Conservation (phyloP, 2,113 vertebrate species). For the Antennarius striatus region DNA sequence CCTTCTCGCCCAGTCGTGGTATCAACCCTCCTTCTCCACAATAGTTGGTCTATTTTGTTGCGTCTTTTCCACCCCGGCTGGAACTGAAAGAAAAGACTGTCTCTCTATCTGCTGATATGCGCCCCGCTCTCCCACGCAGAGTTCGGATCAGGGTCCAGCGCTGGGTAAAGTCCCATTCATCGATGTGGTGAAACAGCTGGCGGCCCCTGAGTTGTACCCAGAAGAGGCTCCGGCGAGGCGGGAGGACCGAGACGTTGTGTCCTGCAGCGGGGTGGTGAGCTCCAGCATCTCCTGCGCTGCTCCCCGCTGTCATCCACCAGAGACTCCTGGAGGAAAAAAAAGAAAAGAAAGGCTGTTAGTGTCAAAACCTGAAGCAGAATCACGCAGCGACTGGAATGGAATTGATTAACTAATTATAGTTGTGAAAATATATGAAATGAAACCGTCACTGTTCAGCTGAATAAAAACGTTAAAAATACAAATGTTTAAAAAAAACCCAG, state of each 20-base stretch:
- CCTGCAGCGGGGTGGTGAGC: conserved; percentile 59
- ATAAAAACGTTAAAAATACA: no score
- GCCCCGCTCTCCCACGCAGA: conserved; percentile 35
- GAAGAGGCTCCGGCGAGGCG: conserved; percentile 46
- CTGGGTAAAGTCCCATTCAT: conserved; percentile 61
- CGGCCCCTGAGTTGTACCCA: conserved; percentile 13
- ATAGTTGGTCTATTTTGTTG: conserved; percentile 70
- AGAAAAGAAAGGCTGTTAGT: conserved; percentile 20
- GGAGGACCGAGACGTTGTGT: conserved; percentile 56
- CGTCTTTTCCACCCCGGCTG: conserved; percentile 54
- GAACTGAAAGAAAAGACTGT: conserved; percentile 46
- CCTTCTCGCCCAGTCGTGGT: conserved; percentile 56
- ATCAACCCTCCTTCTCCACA: conserved; percentile 61
- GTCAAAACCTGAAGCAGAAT: conserved; percentile 80
- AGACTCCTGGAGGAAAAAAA: conserved; percentile 37
- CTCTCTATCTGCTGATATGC: conserved; percentile 27
- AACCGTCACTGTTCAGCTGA: no score
- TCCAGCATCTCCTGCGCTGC: conserved; percentile 69
- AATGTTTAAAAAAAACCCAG: no score
- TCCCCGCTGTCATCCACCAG: conserved; percentile 67
- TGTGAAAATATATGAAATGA: no score
- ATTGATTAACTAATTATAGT: conserved; percentile 51
- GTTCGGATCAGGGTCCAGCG: conserved; percentile 29
- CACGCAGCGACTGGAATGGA: conserved; percentile 72
- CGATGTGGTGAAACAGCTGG: conserved; percentile 9